phyloP scores from a whole-genome alignment of 35 echinoderm and acorn worm genomes.

The Stichopus chloronotus region DNA sequence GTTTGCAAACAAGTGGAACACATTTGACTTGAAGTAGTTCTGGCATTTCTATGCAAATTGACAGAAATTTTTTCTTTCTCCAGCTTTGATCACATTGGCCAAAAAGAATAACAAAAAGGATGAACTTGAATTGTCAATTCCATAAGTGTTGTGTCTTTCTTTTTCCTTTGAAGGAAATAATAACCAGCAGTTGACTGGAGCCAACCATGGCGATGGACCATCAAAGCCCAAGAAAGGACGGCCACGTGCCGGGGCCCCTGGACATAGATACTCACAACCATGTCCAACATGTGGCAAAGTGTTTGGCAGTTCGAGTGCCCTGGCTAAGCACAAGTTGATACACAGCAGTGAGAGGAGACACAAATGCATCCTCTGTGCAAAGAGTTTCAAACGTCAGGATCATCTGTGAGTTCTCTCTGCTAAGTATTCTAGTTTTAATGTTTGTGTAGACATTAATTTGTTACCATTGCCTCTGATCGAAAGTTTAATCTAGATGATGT shows the following conservation, averaged over 20 bases:
- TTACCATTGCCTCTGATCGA: neutral
- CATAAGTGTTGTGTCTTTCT: neutral
- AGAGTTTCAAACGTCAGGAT: slow-evolving; percentile 98
- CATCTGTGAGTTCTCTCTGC: slow-evolving; percentile 73
- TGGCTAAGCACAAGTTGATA: slow-evolving; percentile 99
- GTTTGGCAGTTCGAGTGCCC: slow-evolving; percentile 96
- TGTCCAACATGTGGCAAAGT: slow-evolving; percentile 92
- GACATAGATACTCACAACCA: slow-evolving; percentile 89
- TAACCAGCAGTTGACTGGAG: slow-evolving; percentile 52
- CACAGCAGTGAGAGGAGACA: slow-evolving; percentile 96
- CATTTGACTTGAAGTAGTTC: no score
- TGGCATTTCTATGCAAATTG: no score
- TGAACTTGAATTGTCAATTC: no score
- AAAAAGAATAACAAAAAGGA: no score
- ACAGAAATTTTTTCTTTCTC: no score
- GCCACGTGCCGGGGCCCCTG: slow-evolving; percentile 71
- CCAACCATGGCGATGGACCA: slow-evolving; percentile 32
- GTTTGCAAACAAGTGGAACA: no score
- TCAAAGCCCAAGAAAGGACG: slow-evolving; percentile 84
- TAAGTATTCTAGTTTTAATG: neutral
- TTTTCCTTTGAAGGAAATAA: slow-evolving; percentile 51
- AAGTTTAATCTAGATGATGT: neutral
- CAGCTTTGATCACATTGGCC: no score
- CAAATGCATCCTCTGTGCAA: slow-evolving; percentile 92
- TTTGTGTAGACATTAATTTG: neutral